Conservation (phyloP, 2,888 invertebrate species). For the Sicus ferrugineus region DNA sequence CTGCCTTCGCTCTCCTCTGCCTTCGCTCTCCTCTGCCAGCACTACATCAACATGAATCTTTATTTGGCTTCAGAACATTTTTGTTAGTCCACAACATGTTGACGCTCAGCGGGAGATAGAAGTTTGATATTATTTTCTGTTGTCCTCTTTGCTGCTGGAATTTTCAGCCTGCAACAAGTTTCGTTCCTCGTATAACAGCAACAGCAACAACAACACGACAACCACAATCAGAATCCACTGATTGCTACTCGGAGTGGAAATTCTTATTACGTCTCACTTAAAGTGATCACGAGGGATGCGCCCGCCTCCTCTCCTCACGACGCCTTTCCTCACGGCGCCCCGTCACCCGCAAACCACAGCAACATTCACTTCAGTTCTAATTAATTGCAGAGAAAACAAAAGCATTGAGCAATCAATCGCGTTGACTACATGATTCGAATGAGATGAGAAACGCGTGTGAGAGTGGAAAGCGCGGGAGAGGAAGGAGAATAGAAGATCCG, state of each 20-base stretch:
- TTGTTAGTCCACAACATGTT: constrained; percentile 6
- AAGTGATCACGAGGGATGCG: constrained; percentile 36
- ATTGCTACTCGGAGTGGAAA: constrained; percentile 52
- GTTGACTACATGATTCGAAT: not conserved
- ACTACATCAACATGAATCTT: no score
- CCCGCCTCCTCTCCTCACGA: not conserved
- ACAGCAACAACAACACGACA: not conserved
- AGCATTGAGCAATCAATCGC: constrained; percentile 16
- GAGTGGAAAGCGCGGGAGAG: not conserved
- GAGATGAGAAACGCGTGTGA: not conserved
- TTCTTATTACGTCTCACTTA: constrained; percentile 56
- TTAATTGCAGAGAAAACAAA: constrained; percentile 24
- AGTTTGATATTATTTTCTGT: not conserved
- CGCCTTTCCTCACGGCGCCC: not conserved
- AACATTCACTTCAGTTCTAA: constrained; percentile 5
- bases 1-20: constrained; percentile 8
- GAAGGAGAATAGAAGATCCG: not conserved
- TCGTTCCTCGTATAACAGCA: not conserved
- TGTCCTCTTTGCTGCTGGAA: not conserved
- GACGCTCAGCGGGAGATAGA: not conserved
- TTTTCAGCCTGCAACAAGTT: no score
- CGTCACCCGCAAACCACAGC: not conserved
- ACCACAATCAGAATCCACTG: constrained; percentile 35
- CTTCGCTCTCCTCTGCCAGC: constrained; percentile 34
- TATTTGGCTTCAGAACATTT: no score